phyloP scores from a whole-genome alignment of 2,888 invertebrate species.

The Hemithea aestivaria region DNA sequence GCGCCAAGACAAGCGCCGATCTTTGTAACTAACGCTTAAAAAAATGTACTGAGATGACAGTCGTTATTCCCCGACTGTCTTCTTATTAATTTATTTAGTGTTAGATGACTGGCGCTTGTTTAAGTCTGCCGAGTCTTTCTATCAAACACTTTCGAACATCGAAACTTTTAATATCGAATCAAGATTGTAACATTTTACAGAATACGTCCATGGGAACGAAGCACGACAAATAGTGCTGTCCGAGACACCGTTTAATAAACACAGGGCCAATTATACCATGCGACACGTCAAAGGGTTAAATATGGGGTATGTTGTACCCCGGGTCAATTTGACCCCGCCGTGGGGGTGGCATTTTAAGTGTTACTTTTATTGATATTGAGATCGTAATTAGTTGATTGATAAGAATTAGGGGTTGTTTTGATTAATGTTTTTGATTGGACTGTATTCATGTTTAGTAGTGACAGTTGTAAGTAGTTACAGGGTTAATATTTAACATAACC shows the following conservation, averaged over 20 bases:
- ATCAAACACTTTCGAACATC: no score
- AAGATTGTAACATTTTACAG: conserved; percentile 14
- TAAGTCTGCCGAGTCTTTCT: no score
- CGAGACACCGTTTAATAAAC: conserved; percentile 64
- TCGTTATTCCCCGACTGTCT: no score
- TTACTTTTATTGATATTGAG: conserved; percentile 32
- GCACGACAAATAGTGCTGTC: conserved; percentile 55
- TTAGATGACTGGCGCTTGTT: no score
- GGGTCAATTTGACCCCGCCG: conserved; percentile 25
- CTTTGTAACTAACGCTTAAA: no score
- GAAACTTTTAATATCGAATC: no score
- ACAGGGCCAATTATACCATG: conserved; percentile 60
- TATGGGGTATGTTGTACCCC: conserved; percentile 39
- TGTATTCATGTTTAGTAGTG: not conserved
- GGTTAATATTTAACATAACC: no score
- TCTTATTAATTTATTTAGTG: no score
- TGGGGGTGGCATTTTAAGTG: conserved; percentile 33
- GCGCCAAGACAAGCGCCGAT: no score
- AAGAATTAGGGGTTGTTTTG: conserved; percentile 14
- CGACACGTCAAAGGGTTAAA: conserved; percentile 77
- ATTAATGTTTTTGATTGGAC: conserved; percentile 11
- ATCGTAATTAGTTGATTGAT: conserved; percentile 29
- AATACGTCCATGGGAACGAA: conserved; percentile 58
- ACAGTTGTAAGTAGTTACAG: no score
- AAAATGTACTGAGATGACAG: no score